Conservation (phyloP, 2,113 vertebrate species). For the Thomomys bottae region DNA sequence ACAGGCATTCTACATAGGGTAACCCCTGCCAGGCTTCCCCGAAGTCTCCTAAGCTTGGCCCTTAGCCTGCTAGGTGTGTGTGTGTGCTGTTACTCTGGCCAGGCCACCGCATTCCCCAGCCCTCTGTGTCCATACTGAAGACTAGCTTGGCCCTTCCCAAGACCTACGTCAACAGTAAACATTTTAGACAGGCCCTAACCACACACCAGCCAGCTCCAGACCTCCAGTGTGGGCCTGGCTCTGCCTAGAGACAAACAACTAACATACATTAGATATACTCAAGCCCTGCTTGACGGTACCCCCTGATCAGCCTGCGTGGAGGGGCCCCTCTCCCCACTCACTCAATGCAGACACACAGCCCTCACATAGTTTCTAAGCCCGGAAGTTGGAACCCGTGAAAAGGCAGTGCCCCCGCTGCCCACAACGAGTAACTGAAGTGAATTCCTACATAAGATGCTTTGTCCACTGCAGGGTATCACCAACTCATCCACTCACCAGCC, state of each 20-base stretch:
- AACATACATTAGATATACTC: background rate
- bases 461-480: fast-evolving
- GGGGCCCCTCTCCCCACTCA: background rate
- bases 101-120: background rate
- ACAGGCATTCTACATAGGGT: background rate
- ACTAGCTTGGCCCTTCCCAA: background rate
- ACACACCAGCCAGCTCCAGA: background rate
- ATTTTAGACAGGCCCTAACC: background rate
- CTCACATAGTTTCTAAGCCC: background rate
- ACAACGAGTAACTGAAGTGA: background rate
- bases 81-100: background rate
- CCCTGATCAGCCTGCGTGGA: background rate
- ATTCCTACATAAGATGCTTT: fast-evolving
- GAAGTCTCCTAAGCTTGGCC: background rate
- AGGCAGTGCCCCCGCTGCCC: background rate
- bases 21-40: too few species aligned
- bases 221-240: background rate
- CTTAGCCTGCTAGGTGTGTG: fast-evolving
- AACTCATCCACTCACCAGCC: fast-evolving
- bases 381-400: background rate
- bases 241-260: background rate
- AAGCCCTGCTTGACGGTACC: fast-evolving
- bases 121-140: background rate
- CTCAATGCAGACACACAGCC: background rate
- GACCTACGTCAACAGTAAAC: background rate